A percentile compares a stretch with the other conserved stretches of the same genome.
Conservation (phyloP, 2,797 vertebrate species). For the Lophura swinhoii region DNA sequence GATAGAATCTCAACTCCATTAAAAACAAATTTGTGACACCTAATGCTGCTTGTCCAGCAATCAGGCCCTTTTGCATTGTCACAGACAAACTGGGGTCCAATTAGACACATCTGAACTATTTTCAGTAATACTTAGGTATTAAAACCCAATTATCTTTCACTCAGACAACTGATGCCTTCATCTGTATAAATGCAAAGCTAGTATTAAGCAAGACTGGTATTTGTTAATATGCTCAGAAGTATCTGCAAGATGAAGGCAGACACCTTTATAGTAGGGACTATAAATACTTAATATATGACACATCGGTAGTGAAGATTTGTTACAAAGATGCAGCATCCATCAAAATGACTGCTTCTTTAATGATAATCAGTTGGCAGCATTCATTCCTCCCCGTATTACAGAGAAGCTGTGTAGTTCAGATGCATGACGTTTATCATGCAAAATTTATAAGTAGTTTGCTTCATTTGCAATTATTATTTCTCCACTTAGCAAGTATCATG, state of each 20-base stretch:
- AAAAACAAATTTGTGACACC: neutral
- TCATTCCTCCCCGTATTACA: neutral
- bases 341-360: neutral
- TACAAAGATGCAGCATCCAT: neutral
- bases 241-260: neutral
- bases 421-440: neutral
- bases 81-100: neutral
- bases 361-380: neutral
- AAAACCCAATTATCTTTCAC: conserved; percentile 3
- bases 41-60: neutral
- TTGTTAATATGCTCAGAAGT: neutral
- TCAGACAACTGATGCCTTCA: neutral
- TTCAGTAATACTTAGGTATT: neutral
- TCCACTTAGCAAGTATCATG: neutral
- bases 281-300: neutral
- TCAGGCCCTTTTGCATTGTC: neutral
- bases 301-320: neutral
- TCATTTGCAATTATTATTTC: conserved; percentile 64
- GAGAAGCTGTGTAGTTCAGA: conserved; percentile 27
- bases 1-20: neutral
- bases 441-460: neutral
- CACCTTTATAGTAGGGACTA: neutral
- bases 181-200: neutral
- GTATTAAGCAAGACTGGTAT: neutral
- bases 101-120: neutral